Evolutionary conservation across 2,888 invertebrate genomes (phyloP).

Genomic region (Panopea generosa): DNA sequence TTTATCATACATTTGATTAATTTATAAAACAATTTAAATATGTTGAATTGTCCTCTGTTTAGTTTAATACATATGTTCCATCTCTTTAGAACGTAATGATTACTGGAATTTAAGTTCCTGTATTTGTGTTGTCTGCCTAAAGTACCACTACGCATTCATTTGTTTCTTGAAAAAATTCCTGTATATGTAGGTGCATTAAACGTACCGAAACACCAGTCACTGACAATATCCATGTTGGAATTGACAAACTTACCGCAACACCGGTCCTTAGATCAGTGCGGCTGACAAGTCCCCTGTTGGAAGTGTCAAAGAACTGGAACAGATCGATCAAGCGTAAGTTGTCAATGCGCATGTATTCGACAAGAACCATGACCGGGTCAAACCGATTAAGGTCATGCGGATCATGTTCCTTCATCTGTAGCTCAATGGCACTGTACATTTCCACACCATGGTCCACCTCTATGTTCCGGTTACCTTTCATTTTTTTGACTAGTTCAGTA

Average conservation of each 20-base stretch:
- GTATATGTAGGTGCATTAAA: too few relatives aligned
- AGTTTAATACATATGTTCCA: too few relatives aligned
- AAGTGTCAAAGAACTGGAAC: conserved; percentile 77
- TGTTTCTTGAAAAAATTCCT: too few relatives aligned
- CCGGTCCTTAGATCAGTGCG: conserved; percentile 73
- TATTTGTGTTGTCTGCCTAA: too few relatives aligned
- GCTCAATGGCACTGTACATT: conserved; percentile 57
- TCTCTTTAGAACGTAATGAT: too few relatives aligned
- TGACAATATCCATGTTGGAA: conserved; percentile 75
- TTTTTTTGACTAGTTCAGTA: conserved; percentile 38
- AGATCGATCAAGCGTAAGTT: conserved; percentile 80
- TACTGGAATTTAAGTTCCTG: too few relatives aligned
- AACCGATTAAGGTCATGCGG: conserved; percentile 72
- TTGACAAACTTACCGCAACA: conserved; percentile 71
- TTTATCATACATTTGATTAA: too few relatives aligned
- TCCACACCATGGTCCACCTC: conserved; percentile 52
- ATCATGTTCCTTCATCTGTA: conserved; percentile 66
- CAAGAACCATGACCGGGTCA: conserved; percentile 77
- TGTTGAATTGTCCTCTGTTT: too few relatives aligned
- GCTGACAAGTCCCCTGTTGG: conserved; percentile 72
- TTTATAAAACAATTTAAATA: too few relatives aligned
- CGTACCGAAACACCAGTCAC: conserved; percentile 75
- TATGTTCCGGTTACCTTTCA: conserved; percentile 38
- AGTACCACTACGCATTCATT: too few relatives aligned
- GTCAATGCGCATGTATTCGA: conserved; percentile 80